Evolutionary conservation across 2,113 vertebrate species (phyloP), one percentile per base, ranked within the genome.

Genomic region (Lepidothrix coronata): DNA sequence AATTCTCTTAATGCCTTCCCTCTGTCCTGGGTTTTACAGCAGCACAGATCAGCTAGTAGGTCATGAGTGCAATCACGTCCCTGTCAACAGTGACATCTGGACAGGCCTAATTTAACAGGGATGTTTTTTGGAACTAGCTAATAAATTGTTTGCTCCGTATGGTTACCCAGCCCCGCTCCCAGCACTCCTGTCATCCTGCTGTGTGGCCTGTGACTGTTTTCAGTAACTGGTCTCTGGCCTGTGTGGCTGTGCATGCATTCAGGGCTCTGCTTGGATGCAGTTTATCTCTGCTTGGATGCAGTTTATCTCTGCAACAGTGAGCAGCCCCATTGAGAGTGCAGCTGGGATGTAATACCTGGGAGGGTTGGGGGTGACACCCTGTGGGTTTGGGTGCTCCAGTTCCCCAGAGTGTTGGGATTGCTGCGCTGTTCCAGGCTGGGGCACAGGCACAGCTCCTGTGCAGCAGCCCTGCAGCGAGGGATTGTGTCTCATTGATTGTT

Each of bases 381-480:
- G 41, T 8, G 39, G 33, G 18, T 30, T 63, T 5, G 10, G 41
- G 14, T 31, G 77, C 48, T 85, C 9, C 41, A 71, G 43, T 4
- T 74, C 59, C 28, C 12, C 35, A 2, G 9, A 0, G 11, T 35
- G 41, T 2, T 51, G 43, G 3, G 2, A 24, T n/a, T 0, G 1
- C 43, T 43, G 43, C 27, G 4, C 35, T 57, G n/a, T 28, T 57
- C 72, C 85, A 67, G 59, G 28, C 49, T 43, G 43, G 57, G 63
- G 44, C 3, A 8, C 58, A 67, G 52, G 24, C 39, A 71, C 0
- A 0, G 85, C 72, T 80, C 48, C 57, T 6, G 16, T 35, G 67
- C 86, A 79, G 66, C 73, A 89, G 85, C 39, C 46, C 72, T 0
- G 1, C 62, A 57, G 87, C 0, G 0, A 84, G 52, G 44, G 48